Evolutionary conservation across 1,140 invertebrate species (phyloP).

Genomic region (Papilio glaucus): DNA sequence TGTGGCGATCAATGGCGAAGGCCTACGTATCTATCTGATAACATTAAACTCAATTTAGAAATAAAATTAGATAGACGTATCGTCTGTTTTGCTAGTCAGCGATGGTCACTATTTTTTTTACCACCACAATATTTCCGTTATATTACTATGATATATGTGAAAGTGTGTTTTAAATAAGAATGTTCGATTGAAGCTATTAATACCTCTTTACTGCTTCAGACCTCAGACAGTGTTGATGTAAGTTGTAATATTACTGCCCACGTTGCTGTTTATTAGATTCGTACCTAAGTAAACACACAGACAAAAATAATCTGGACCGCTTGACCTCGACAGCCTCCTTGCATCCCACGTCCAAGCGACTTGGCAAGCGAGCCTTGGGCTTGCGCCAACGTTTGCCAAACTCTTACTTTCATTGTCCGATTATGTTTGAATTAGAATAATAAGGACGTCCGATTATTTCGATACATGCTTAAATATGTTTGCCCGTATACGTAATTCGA

Average conservation of each 20-base stretch:
- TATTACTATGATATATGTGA: too few species aligned
- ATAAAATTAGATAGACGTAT: too few species aligned
- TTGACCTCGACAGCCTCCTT: conserved; percentile 56
- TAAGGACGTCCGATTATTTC: conserved; percentile 43
- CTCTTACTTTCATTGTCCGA: conserved; percentile 71
- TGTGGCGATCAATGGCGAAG: too few species aligned
- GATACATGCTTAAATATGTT: conserved; percentile 15
- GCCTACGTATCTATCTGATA: too few species aligned
- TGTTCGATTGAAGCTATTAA: background rate
- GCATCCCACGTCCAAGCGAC: conserved; percentile 58
- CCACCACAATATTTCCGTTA: too few species aligned
- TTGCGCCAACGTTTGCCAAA: conserved; percentile 56
- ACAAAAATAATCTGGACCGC: conserved; percentile 28
- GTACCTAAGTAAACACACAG: conserved; percentile 5
- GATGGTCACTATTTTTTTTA: too few species aligned
- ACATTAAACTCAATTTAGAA: too few species aligned
- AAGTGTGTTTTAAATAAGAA: background rate
- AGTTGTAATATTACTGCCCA: conserved; percentile 8
- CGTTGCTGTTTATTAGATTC: conserved; percentile 6
- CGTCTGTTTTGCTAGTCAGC: too few species aligned
- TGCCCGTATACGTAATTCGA: conserved; percentile 9
- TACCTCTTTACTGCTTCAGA: too few species aligned
- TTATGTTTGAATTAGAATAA: conserved; percentile 57
- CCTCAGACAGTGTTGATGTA: too few species aligned
- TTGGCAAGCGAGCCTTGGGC: conserved; percentile 67